Conservation (phyloP, 2,113 vertebrate genomes). For the Equus przewalskii region DNA sequence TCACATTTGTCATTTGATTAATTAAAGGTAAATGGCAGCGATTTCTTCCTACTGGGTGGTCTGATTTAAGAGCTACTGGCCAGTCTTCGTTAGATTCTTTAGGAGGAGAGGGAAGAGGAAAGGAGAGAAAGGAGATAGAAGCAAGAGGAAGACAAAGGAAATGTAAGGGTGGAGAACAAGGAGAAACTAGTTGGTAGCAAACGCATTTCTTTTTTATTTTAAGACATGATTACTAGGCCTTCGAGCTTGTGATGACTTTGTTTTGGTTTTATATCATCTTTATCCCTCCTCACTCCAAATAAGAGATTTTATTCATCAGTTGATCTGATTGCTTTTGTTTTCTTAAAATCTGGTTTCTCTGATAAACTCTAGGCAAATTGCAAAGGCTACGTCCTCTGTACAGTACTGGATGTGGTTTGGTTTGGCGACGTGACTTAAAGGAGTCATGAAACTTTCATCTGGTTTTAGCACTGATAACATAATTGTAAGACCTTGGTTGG, state of each 20-base stretch:
- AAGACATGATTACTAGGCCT: not conserved
- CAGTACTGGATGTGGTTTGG: not conserved
- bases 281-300: not conserved
- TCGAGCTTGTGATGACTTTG: not conserved
- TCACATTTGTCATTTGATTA: not conserved
- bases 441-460: not conserved
- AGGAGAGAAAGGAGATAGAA: not conserved
- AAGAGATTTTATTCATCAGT: not conserved
- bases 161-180: not conserved
- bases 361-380: slow-evolving; percentile 51
- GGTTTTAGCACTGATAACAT: not conserved
- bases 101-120: not conserved
- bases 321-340: not conserved
- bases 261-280: slow-evolving; percentile 31
- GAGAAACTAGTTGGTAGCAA: not conserved
- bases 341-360: slow-evolving; percentile 29
- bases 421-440: not conserved
- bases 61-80: slow-evolving; percentile 19
- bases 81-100: not conserved
- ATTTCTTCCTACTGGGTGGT: not conserved
- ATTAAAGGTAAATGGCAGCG: slow-evolving; percentile 8
- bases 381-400: not conserved
- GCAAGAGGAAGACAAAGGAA: not conserved
- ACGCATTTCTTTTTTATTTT: slow-evolving; percentile 24
- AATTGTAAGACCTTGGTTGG: not conserved